Evolutionary conservation across 2,888 invertebrate species (phyloP), one percentile per base, ranked within the genome.

Genomic region (Habrosyne pyritoides): DNA sequence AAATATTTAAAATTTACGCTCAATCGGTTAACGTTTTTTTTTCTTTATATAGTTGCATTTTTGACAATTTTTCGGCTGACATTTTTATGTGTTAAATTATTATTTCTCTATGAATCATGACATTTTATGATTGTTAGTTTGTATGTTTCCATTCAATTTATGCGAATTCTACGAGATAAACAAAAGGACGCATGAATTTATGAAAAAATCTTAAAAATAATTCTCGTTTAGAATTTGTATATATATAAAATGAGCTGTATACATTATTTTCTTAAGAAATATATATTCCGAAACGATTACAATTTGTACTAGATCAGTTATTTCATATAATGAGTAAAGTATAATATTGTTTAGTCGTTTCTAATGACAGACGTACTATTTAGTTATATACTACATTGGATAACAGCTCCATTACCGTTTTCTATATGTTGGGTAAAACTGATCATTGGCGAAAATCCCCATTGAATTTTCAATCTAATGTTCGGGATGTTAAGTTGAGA

Each of bases 271-370:
- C 10, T n/a, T 8, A 49, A 53, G 51, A 14, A 47, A 53, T 54
- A 30, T 12, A 10, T 53, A 47, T 55, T 53, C 36, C 22, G 63
- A 61, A 66, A 72, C 75, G 69, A 76, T 79, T 90, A 86, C 82
- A 74, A 73, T 79, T 75, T 78, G 86, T 90, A 89, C 83, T 86
- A 74, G 63, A 73, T 69, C 67, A 89, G 88, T 87, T 82, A 73
- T 57, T 49, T 53, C 36, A 21, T 54, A 68, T 83, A 86, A 88
- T 73, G 88, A 69, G 79, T 70, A 78, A 77, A 82, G 87, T 89
- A 91, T 76, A 79, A 66, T 73, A 67, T 77, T 66, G 79, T 68
- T 42, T 83, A 90, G 89, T 81, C 70, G 75, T 76, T 77, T 71
- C 60, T 51, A 53, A 53, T 54, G 50, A 52, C 58, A 30, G 52